Conservation (phyloP, 53 echinoderm and acorn worm species). For the Temnopleurus reevesii region DNA sequence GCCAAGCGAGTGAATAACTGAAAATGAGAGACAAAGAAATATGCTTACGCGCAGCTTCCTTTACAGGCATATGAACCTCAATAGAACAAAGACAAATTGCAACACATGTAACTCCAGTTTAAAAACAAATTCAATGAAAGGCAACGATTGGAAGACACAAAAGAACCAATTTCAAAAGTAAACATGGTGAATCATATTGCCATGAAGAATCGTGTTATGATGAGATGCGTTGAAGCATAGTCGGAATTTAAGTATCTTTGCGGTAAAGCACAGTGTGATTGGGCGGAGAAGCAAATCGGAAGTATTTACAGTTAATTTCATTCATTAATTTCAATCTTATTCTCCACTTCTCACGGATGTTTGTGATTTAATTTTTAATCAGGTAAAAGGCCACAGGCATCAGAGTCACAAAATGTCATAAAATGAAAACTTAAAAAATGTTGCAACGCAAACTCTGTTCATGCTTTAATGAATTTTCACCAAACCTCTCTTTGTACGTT, state of each 20-base stretch:
- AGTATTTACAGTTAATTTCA: conserved; percentile 2
- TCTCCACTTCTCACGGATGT: not conserved
- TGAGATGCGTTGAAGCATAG: not conserved
- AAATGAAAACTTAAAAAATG: no score
- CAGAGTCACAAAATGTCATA: no score
- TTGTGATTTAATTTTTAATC: not conserved
- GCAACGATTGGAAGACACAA: conserved; percentile 3
- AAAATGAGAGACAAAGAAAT: not conserved
- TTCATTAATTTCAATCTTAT: not conserved
- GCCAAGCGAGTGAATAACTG: no score
- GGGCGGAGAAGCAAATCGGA: not conserved
- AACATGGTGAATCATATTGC: not conserved
- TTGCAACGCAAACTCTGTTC: no score
- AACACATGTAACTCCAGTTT: not conserved
- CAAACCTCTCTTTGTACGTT: no score
- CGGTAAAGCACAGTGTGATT: not conserved
- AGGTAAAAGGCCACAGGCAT: no score
- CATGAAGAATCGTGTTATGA: not conserved
- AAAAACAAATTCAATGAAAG: not conserved
- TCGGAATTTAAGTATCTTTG: not conserved
- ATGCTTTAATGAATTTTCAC: no score
- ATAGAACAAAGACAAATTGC: conserved; percentile 10
- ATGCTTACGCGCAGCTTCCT: not conserved
- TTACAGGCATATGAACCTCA: not conserved
- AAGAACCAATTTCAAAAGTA: not conserved